A percentile compares a stretch with the other conserved stretches of the same genome.
Evolutionary conservation across 2,888 invertebrate genomes (phyloP).

Genomic region (Sycophila texana): DNA sequence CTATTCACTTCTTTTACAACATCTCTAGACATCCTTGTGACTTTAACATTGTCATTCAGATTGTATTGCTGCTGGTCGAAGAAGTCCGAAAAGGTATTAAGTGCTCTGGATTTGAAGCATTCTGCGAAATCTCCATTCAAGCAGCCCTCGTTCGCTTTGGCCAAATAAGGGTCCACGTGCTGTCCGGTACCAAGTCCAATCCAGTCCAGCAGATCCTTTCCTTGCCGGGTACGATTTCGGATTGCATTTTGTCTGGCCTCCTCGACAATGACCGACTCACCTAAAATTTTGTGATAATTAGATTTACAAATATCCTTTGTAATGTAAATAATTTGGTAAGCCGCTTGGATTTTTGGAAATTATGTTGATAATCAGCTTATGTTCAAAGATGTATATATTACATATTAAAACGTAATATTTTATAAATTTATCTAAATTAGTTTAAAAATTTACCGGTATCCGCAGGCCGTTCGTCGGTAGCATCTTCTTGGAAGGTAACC

Average conservation of each 20-base stretch:
- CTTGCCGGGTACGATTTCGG: conserved; percentile 77
- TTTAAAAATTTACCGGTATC: conserved; percentile 46
- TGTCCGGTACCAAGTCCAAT: conserved; percentile 85
- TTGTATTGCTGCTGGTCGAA: conserved; percentile 79
- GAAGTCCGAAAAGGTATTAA: conserved; percentile 86
- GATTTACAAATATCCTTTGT: background rate
- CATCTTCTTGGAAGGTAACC: conserved; percentile 68
- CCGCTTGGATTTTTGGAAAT: too few species aligned
- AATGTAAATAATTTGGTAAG: too few species aligned
- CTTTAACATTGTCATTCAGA: conserved; percentile 84
- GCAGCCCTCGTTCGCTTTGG: conserved; percentile 85
- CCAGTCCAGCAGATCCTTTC: conserved; percentile 86
- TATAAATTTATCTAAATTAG: background rate
- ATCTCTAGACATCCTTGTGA: conserved; percentile 82
- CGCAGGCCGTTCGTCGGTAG: conserved; percentile 58
- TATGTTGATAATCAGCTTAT: too few species aligned
- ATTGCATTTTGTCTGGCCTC: conserved; percentile 55
- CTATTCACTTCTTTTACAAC: conserved; percentile 83
- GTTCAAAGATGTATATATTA: too few species aligned
- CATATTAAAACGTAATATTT: too few species aligned
- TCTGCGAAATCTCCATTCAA: conserved; percentile 89
- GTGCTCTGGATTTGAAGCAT: conserved; percentile 89
- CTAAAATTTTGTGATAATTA: conserved; percentile 44
- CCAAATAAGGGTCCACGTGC: conserved; percentile 87
- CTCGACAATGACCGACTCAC: conserved; percentile 47